These are phyloP conservation scores for Leptodactylus fallax DNA, from an alignment of 2,797 vertebrate species.

Conservation along the genomic window DNA sequence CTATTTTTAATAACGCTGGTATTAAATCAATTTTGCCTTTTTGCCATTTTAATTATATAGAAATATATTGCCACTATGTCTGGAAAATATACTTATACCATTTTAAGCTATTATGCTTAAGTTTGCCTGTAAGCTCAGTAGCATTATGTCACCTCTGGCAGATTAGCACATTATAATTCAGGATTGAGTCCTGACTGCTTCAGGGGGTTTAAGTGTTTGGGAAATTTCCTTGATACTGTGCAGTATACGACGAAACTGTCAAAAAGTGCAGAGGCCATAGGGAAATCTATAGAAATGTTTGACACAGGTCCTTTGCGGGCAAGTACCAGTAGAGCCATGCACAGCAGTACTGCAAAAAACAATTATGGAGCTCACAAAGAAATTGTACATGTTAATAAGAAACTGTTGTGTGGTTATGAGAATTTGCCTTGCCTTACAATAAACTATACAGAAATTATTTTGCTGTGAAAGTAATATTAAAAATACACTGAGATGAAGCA, in stretches of 20 bases:
- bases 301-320: conserved; percentile 33
- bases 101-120: conserved; percentile 8
- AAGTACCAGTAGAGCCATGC: conserved; percentile 34
- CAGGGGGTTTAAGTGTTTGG: conserved; percentile 42
- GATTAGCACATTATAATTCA: conserved; percentile 49
- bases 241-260: conserved; percentile 30
- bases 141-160: conserved; percentile 30
- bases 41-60: conserved; percentile 3
- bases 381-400: conserved; percentile 42
- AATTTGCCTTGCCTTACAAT: conserved; percentile 4
- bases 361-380: conserved; percentile 40
- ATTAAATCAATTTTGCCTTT: background rate
- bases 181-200: conserved; percentile 41
- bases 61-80: too few relatives aligned
- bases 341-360: conserved; percentile 32
- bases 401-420: conserved; percentile 33
- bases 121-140: conserved; percentile 35
- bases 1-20: background rate
- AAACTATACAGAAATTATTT: background rate
- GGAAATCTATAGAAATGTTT: conserved; percentile 47
- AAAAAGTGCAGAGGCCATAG: conserved; percentile 49
- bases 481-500: background rate
- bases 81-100: background rate
- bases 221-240: conserved; percentile 45
- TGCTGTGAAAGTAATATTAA: background rate